These are phyloP conservation scores for Gibbula magus DNA, from an alignment of 2,888 invertebrate genomes.

Conservation along the genomic window DNA sequence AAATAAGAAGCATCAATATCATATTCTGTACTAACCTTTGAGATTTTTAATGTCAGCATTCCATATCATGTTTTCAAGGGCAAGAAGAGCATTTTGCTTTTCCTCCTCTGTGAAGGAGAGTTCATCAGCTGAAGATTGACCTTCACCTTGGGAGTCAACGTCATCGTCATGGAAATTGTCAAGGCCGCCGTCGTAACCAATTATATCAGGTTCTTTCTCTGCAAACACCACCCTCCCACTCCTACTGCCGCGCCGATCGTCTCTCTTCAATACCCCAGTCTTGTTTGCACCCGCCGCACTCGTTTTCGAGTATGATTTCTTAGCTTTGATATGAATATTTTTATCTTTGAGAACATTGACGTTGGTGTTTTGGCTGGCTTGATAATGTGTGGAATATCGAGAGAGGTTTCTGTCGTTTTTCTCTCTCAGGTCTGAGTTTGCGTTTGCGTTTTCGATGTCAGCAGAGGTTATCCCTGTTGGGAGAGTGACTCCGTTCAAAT, in stretches of 20 bases:
- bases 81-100: constrained; percentile 63
- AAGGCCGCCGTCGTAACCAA: constrained; percentile 66
- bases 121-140: constrained; percentile 41
- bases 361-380: not conserved
- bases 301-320: not conserved
- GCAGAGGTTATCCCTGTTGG: constrained; percentile 15
- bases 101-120: constrained; percentile 63
- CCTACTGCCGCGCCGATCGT: not conserved
- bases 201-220: constrained; percentile 53
- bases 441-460: constrained; percentile 12
- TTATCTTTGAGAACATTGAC: not conserved
- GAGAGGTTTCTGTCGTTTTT: not conserved
- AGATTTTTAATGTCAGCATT: constrained; percentile 59
- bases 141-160: constrained; percentile 40
- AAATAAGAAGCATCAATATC: too few relatives aligned
- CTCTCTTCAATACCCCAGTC: not conserved
- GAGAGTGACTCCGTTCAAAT: constrained; percentile 11
- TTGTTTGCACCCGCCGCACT: not conserved
- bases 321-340: not conserved
- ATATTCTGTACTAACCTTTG: constrained; percentile 37
- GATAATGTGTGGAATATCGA: not conserved
- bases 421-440: not conserved
- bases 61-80: constrained; percentile 66
- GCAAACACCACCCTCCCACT: constrained; percentile 48
- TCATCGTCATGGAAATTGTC: constrained; percentile 57